Evolutionary conservation across 2,888 invertebrate species (phyloP), one percentile per base, ranked within the genome.

Genomic region (Sinhomidia bicolor): DNA sequence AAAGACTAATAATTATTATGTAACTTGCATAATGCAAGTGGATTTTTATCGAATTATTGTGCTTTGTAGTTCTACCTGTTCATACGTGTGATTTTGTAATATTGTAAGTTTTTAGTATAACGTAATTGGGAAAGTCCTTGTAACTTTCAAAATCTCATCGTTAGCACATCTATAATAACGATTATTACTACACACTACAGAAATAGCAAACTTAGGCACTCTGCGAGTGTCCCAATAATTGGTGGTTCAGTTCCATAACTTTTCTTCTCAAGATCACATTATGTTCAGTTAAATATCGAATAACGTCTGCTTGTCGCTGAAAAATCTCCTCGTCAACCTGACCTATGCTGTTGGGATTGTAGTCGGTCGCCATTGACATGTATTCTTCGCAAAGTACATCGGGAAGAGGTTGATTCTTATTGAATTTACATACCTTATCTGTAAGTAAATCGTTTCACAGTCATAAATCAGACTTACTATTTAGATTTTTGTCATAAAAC

Each of bases 261-360:
- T 95, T 96, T 91, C 95, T 95, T 91, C 95, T 95, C 60, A 96
- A 94, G 92, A 95, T 95, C 36, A 95, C 95, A 92, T 96, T 96
- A 91, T 96, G 96, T 92, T 96, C 96, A 91, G 95, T 95, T 85
- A 96, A 93, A 93, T 96, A 96, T 92, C 95, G 94, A 90, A 96
- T 96, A 9, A 96, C 94, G 93, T 96, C 96, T 32, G 96, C 96
- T 94, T 96, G 96, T 93, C 96, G 96, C 92, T 96, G 96, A 71
- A 96, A 93, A 80, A 96, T 94, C 88, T 96, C 96, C 23, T 94
- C 94, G 7, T 94, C 94, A 92, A 94, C 94, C 85, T 94, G 94
- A 12, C 95, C 95, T 54, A 91, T 82, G 76, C 93, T 92, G 88
- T 88, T 81, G 14, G 90, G 91, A 20, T 89, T 90, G 57, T 93